Percentiles rank a stretch among this genome's conserved stretches.
These are phyloP conservation scores for Colostygia pectinataria DNA, from an alignment of 2,888 invertebrate genomes.

Conservation along the genomic window DNA sequence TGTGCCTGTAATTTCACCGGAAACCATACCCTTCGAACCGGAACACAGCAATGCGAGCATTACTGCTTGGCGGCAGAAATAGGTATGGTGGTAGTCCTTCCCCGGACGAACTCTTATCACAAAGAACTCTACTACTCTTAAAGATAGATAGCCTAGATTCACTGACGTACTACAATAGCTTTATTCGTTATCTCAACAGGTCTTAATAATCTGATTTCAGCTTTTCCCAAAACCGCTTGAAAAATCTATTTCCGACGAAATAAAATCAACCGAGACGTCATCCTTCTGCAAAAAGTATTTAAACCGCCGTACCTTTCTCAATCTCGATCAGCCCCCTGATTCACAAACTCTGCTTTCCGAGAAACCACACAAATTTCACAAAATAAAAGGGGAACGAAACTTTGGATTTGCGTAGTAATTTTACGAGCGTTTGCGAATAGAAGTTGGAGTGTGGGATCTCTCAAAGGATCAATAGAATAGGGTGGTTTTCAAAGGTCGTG, in stretches of 20 bases:
- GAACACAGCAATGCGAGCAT: no score
- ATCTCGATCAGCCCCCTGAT: slow-evolving; percentile 12
- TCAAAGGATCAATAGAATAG: slow-evolving; percentile 8
- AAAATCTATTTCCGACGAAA: slow-evolving; percentile 2
- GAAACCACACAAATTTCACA: no score
- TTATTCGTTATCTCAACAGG: no score
- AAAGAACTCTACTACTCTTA: no score
- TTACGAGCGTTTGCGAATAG: neutral
- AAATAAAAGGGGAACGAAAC: no score
- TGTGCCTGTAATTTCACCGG: no score
- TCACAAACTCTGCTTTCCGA: neutral
- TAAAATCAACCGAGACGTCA: slow-evolving; percentile 3
- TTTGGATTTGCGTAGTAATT: neutral
- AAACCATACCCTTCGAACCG: no score
- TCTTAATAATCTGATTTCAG: neutral
- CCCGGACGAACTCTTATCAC: no score
- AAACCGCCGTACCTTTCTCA: slow-evolving; percentile 7
- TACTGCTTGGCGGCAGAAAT: no score
- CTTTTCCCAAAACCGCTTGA: neutral
- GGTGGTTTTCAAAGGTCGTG: slow-evolving; percentile 11
- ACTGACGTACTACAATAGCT: no score
- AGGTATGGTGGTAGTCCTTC: no score
- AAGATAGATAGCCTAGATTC: no score
- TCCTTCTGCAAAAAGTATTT: slow-evolving; percentile 3
- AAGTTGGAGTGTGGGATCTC: neutral